Evolutionary conservation across 92 coral and sea anemone genomes (phyloP).

Genomic region (Phenganax stokvisi): DNA sequence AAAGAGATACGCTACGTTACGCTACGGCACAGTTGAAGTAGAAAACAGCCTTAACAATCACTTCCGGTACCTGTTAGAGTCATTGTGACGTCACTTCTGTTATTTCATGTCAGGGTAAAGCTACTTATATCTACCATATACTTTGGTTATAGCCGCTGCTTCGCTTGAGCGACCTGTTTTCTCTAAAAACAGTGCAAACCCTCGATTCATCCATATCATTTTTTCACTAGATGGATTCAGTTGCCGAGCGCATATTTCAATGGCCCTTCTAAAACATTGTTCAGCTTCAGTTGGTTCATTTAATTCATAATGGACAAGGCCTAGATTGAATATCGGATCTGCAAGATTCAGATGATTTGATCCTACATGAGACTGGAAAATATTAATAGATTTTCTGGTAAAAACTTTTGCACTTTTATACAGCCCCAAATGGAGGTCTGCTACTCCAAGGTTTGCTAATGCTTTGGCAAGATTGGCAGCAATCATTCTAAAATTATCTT

Average conservation of each 20-base stretch:
- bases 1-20: no score
- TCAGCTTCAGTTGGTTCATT: background rate
- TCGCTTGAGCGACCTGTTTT: background rate
- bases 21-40: no score
- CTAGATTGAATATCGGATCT: slow-evolving; percentile 22
- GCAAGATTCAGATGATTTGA: slow-evolving; percentile 37
- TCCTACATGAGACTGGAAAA: background rate
- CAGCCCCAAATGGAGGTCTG: background rate
- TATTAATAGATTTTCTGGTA: slow-evolving; percentile 21
- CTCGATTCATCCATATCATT: background rate
- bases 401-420: slow-evolving; percentile 17
- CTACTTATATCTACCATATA: background rate
- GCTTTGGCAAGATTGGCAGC: background rate
- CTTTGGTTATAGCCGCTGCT: background rate
- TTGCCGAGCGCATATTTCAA: background rate
- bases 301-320: background rate
- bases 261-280: slow-evolving; percentile 4
- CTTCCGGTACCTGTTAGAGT: no score
- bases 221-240: background rate
- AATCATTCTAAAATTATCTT: background rate
- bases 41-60: no score
- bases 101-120: no score
- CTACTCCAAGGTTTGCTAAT: slow-evolving; percentile 8
- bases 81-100: no score
- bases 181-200: background rate